Base-by-base conservation (phyloP, 2,113 vertebrate genomes). In the Halichoerus grypus region DNA sequence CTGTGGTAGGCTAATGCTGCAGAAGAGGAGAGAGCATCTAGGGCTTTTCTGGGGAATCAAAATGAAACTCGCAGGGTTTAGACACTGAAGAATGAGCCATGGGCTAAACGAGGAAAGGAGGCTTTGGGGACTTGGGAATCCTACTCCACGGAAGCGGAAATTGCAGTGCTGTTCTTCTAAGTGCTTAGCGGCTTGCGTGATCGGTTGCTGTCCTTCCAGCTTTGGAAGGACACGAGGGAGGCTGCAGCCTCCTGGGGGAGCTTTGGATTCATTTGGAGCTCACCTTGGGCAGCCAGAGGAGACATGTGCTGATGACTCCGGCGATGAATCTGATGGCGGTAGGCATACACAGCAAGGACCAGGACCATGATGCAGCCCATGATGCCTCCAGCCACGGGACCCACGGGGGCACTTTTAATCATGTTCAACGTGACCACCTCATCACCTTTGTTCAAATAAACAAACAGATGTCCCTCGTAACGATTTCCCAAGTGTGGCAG, bases 301-400 rank as follows among this genome's bases (percentile, higher is more conserved):
- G 99, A 99, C 99, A 99, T 99, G 97, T 99, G 99, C 99, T 99
- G 99, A 97, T 99, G 99, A 0, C 99, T 99, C 72, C 99, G 99
- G 59, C 99, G 99, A 92, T 99, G 99, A 79, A 99, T 99, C 99
- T 99, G 99, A 95, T 99, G 99, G 65, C 99, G 99, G 98, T 99
- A 99, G 0, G 99, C 99, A 1, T 99, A 99, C 61, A 99, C 99
- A 0, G 99, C 99, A 49, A 99, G 98, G 91, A 99, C 99, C 72
- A 99, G 98, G 91, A 99, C 99, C 99, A 99, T 99, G 94, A 99
- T 99, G 96, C 99, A 99, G 91, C 99, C 99, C 99, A 99, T 99
- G 76, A 99, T 99, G 22, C 99, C 99, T 65, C 99, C 99, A 0
- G 99, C 99, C 53, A 99, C 99, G 0, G 99, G 99, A 39, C 99